Percentiles rank a stretch among this genome's conserved stretches.
Evolutionary conservation across 2,113 vertebrate genomes (phyloP).

Genomic region (Lophius piscatorius): DNA sequence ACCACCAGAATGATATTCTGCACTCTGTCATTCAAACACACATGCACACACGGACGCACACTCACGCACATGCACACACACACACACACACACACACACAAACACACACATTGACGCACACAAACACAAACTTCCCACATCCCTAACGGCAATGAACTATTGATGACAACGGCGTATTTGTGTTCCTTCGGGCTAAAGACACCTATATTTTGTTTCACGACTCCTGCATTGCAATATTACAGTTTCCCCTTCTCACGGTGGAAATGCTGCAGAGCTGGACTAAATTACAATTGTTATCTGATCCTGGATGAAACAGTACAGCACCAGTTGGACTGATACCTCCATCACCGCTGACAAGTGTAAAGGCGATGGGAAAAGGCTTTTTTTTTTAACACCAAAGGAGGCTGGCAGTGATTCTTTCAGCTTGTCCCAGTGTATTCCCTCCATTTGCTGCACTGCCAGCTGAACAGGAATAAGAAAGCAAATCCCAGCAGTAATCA

Average conservation of each 20-base stretch:
- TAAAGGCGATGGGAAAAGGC: constrained; percentile 25
- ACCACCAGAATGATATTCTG: constrained; percentile 47
- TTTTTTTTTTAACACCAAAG: constrained; percentile 34
- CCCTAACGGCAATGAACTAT: constrained; percentile 52
- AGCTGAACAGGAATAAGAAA: constrained; percentile 57
- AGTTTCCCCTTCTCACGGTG: constrained; percentile 3
- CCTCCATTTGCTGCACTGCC: constrained; percentile 42
- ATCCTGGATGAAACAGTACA: constrained; percentile 31
- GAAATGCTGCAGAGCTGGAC: constrained; percentile 29
- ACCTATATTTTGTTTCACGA: constrained; percentile 29
- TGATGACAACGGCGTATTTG: constrained; percentile 37
- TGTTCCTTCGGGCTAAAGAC: constrained; percentile 26
- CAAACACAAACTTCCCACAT: too few relatives aligned
- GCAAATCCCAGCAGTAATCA: constrained; percentile 56
- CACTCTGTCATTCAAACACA: constrained; percentile 41
- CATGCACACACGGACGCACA: constrained; percentile 17
- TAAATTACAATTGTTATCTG: constrained; percentile 29
- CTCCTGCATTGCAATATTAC: constrained; percentile 6
- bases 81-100: constrained; percentile 36
- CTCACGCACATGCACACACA: too few relatives aligned
- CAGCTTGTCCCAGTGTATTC: constrained; percentile 42
- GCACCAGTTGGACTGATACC: constrained; percentile 27
- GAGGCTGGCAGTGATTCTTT: constrained; percentile 33
- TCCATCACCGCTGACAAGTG: constrained; percentile 16
- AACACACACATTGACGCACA: constrained; percentile 18